Conservation (phyloP, 2,797 vertebrate genomes). For the Brachyrhaphis roseni region DNA sequence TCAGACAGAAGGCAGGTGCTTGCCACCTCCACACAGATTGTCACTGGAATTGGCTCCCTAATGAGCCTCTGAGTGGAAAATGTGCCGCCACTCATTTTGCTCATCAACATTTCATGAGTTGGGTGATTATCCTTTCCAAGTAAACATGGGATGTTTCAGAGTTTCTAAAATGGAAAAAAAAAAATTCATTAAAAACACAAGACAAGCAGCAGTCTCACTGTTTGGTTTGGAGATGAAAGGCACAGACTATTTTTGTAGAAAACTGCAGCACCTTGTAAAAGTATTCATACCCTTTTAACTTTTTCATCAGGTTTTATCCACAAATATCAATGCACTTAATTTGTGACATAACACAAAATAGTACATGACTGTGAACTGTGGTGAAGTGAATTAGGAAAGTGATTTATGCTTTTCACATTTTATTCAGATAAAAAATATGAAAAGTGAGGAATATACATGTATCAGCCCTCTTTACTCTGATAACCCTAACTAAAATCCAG, state of each 20-base stretch:
- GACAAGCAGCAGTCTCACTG: conserved; percentile 34
- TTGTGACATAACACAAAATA: not conserved
- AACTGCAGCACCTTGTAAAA: conserved; percentile 1
- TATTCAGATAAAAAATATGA: not conserved
- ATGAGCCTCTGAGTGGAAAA: conserved; percentile 85
- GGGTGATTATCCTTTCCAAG: conserved; percentile 75
- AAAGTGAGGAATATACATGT: not conserved
- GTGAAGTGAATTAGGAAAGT: not conserved
- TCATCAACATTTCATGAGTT: conserved; percentile 84
- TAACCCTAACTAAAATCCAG: not conserved
- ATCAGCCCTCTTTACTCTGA: not conserved
- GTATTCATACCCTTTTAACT: not conserved
- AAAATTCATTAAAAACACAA: conserved; percentile 62
- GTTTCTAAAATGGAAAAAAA: conserved; percentile 77
- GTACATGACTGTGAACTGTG: not conserved
- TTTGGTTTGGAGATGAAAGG: conserved; percentile 67
- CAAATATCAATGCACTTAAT: not conserved
- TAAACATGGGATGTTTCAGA: conserved; percentile 78
- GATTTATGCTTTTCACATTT: not conserved
- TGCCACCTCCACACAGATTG: conserved; percentile 78
- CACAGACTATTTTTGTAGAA: conserved; percentile 27
- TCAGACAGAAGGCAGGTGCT: conserved; percentile 91
- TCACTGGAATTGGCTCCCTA: conserved; percentile 85
- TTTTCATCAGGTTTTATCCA: not conserved
- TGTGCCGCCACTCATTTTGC: conserved; percentile 73